A percentile compares a stretch with the other conserved stretches of the same genome.
Conservation (phyloP, 2,113 vertebrate species). For the Gopherus flavomarginatus region DNA sequence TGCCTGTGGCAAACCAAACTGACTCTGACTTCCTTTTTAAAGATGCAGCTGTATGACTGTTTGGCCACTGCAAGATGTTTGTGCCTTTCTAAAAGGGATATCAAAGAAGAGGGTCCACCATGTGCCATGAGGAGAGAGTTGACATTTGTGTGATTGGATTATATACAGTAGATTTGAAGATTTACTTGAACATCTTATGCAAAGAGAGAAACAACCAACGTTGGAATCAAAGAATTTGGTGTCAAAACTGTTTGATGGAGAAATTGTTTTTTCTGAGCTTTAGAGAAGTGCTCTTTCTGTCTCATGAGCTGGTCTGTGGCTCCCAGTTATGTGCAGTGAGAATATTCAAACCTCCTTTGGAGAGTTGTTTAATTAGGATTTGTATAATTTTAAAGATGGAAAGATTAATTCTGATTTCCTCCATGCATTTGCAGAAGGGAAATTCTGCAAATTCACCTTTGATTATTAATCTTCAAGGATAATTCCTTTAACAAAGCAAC, state of each 20-base stretch:
- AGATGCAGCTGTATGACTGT: slow-evolving; percentile 75
- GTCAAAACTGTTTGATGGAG: neutral
- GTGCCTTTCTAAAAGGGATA: slow-evolving; percentile 9
- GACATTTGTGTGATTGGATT: neutral
- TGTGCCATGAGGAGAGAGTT: neutral
- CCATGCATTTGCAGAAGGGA: slow-evolving; percentile 43
- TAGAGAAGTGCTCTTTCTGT: neutral
- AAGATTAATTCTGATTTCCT: slow-evolving; percentile 45
- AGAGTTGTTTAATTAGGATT: neutral
- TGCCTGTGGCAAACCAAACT: neutral
- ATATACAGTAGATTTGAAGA: neutral
- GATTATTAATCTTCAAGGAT: slow-evolving; percentile 30
- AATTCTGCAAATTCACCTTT: slow-evolving; percentile 38
- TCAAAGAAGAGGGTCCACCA: slow-evolving; percentile 6
- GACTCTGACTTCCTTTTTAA: slow-evolving; percentile 55
- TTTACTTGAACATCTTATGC: neutral
- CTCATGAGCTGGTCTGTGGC: neutral
- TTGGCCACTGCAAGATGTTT: neutral
- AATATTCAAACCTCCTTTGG: slow-evolving; percentile 30
- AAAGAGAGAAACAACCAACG: neutral
- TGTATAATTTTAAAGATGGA: neutral
- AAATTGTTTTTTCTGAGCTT: neutral
- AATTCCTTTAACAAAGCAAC: slow-evolving; percentile 13
- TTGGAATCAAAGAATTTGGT: neutral
- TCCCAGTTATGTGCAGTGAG: slow-evolving; percentile 7